Conservation (phyloP, 2,797 vertebrate species). For the Avahi laniger region DNA sequence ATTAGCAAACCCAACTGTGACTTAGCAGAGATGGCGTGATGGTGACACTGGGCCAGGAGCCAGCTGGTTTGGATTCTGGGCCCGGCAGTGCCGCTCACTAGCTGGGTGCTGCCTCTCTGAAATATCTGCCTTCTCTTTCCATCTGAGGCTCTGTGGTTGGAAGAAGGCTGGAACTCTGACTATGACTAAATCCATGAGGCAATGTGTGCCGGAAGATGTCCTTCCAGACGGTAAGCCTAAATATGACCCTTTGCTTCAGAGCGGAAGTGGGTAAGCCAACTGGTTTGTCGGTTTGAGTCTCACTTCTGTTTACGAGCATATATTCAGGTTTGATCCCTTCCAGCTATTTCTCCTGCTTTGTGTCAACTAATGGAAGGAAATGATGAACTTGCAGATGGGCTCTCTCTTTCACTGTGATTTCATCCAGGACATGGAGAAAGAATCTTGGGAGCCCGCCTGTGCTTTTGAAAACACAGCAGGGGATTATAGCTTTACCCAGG, state of each 20-base stretch:
- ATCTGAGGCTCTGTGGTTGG: neutral
- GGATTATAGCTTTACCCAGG: neutral
- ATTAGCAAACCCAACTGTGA: neutral
- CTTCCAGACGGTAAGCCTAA: neutral
- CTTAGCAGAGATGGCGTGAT: neutral
- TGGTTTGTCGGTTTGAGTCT: neutral
- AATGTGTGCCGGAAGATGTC: neutral
- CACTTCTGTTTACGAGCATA: neutral
- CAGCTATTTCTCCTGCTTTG: neutral
- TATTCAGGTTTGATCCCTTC: slow-evolving; percentile 17
- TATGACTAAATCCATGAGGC: neutral
- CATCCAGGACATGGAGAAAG: neutral
- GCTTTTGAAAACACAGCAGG: neutral
- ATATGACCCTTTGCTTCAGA: slow-evolving; percentile 22
- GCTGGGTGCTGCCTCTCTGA: neutral
- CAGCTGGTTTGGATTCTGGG: neutral
- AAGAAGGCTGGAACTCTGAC: neutral
- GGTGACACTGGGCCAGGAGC: neutral
- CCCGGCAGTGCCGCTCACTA: neutral
- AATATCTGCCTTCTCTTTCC: neutral
- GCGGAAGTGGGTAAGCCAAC: neutral
- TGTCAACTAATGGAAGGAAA: neutral
- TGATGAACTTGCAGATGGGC: neutral
- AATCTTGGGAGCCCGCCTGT: neutral
- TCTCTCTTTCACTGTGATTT: neutral